Evolutionary conservation across 2,888 invertebrate genomes (phyloP), one percentile per base, ranked within the genome.

Genomic region (Cephus nigrinus): DNA sequence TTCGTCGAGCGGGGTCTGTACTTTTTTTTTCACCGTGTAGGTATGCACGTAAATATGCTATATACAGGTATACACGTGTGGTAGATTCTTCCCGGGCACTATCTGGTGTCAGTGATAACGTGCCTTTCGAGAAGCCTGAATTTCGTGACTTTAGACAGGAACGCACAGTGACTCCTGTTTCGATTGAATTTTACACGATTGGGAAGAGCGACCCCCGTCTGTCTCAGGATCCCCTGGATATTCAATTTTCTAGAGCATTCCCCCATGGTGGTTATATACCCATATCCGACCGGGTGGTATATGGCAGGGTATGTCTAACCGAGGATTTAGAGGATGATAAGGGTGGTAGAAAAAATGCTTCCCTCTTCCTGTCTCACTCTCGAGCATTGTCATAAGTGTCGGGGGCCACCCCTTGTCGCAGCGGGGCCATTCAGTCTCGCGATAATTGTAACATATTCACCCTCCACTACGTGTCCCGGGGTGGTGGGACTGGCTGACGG

Each of bases 391-490:
- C 55, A 55, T 55, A 33, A 71, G 71, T 71, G 71, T 71, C 71
- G 23, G 35, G 71, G 31, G 12, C 71, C 71, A 71, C 71, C 71
- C 71, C 71, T 31, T 76, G 77, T 69, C 73, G 74, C 55, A 31
- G 68, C 74, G 77, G 69, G 76, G 79, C 81, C 85, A 85, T 87
- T 88, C 87, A 86, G 88, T 90, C 89, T 90, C 88, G 87, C 88
- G 88, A 89, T 90, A 90, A 90, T 90, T 90, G 90, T 90, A 90
- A 90, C 90, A 90, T 90, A 90, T 89, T 90, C 89, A 86, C 85
- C 86, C 87, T 86, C 84, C 83, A 81, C 79, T 76, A 77, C 23
- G 55, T 55, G 55, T 55, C 23, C 55, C 55, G 55, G 55, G 55
- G 5, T 55, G 55, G 55, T 23, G 55, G 55, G 15, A 55, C 55